Conservation (phyloP, 2,797 vertebrate species). For the Glyptemys insculpta region DNA sequence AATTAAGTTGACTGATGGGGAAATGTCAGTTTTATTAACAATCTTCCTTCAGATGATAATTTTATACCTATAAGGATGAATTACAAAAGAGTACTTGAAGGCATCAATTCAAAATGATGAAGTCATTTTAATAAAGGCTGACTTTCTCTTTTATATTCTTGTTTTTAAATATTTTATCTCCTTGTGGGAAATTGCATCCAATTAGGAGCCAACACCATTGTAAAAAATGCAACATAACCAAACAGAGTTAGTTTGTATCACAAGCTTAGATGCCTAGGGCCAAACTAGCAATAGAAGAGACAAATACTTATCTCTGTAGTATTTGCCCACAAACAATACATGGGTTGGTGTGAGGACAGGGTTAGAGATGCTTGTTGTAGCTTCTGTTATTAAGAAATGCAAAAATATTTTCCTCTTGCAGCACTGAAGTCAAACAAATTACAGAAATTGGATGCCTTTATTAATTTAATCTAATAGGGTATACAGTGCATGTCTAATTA, state of each 20-base stretch:
- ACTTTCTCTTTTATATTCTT: slow-evolving; percentile 52
- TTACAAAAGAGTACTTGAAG: slow-evolving; percentile 62
- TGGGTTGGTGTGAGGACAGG: background rate
- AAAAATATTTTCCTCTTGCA: accelerated
- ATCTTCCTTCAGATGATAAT: slow-evolving; percentile 68
- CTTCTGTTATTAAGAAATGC: accelerated
- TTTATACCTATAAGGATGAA: slow-evolving; percentile 65
- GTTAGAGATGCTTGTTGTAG: accelerated
- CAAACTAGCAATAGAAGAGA: accelerated
- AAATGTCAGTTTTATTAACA: slow-evolving; percentile 74
- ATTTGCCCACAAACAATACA: accelerated
- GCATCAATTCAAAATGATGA: slow-evolving; percentile 52
- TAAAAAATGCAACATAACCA: background rate
- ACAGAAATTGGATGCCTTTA: background rate
- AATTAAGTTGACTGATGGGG: slow-evolving; percentile 77
- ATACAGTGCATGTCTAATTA: background rate
- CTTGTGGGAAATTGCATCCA: slow-evolving; percentile 5
- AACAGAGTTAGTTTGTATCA: background rate
- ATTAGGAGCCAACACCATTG: background rate
- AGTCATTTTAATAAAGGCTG: slow-evolving; percentile 66
- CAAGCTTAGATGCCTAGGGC: accelerated
- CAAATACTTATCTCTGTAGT: background rate
- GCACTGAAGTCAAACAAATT: accelerated
- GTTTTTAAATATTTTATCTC: slow-evolving; percentile 69
- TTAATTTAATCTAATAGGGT: background rate